Percentiles rank a stretch among this genome's conserved stretches.
These are phyloP conservation scores for Coptodon rendalli DNA, from an alignment of 2,113 vertebrate species.

Conservation along the genomic window DNA sequence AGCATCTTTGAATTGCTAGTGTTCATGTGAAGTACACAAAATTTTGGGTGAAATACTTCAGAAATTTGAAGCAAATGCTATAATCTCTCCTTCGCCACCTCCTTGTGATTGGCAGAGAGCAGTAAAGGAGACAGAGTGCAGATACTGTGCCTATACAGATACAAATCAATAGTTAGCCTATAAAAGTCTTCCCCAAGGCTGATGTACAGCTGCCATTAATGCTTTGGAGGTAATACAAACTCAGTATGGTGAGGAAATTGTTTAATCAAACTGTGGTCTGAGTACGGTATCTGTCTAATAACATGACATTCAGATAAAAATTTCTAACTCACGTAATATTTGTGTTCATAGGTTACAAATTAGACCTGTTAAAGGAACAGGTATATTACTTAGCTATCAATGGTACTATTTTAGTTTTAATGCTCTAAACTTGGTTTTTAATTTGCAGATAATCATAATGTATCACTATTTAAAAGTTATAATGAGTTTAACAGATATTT, in stretches of 20 bases:
- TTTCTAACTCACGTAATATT: not conserved
- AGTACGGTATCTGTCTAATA: not conserved
- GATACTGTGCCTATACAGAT: not conserved
- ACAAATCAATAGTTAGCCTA: not conserved
- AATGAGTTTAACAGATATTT: not conserved
- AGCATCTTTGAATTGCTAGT: not conserved
- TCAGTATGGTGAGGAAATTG: not conserved
- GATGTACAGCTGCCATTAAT: not conserved
- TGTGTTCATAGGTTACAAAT: not conserved
- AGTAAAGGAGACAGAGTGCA: not conserved
- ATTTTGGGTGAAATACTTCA: not conserved
- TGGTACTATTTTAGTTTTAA: not conserved
- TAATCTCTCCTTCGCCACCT: not conserved
- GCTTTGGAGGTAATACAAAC: not conserved
- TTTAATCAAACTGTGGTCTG: constrained; percentile 20
- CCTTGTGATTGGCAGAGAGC: not conserved
- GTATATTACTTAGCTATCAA: not conserved
- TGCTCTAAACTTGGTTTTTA: not conserved
- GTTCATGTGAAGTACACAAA: not conserved
- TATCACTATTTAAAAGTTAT: not conserved
- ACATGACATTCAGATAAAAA: not conserved
- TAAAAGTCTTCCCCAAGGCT: not conserved
- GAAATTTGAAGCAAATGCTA: not conserved
- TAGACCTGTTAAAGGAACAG: not conserved
- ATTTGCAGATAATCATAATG: not conserved